Evolutionary conservation across 2,113 vertebrate species (phyloP), one percentile per base, ranked within the genome.

Genomic region (Elanoides forficatus): DNA sequence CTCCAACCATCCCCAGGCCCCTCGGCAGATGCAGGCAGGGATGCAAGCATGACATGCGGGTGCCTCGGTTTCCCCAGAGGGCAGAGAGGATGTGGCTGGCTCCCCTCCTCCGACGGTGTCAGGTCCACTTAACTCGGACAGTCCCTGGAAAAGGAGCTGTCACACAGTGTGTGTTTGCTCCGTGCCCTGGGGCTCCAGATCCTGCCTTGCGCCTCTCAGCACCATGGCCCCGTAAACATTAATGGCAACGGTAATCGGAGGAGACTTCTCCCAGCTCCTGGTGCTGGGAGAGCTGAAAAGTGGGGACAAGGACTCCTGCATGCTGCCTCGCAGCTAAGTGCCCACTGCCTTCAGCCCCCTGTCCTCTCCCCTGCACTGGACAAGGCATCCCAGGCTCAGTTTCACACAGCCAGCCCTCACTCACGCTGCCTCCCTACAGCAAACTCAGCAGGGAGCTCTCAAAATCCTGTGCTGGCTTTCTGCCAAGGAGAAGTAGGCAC

Each of bases 31-130:
- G 23, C 15, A 34, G 73, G 30, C 26, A 2, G 0, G 3, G 38
- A 23, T 34, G 26, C 50, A 45, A 56, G 40, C 42, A 66, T 1
- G 2, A 14, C 1, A 0, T 0, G 0, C 0, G 1, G 0, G 52
- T 93, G 75, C 90, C 88, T 97, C 83, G 84, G 83, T 97, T 95
- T 97, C 82, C 83, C 43, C 8, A 0, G 17, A 40, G 43, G 48
- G 68, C 9, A 8, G 71, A 53, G 29, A 72, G 34, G 25, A 52
- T 2, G 18, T 0, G 1, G 3, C 42, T 30, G 53, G 13, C 63
- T 90, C 68, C 45, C 45, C 79, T 80, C 74, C 66, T 65, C 48
- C 56, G 0, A 1, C 2, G 0, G 30, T 68, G 96, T 95, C 96
- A 94, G 48, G 9, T 94, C 68, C 0, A 3, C 62, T 96, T 74